Base-by-base conservation (phyloP, 1,140 invertebrate genomes). In the Lamellibrachia luymesi region DNA sequence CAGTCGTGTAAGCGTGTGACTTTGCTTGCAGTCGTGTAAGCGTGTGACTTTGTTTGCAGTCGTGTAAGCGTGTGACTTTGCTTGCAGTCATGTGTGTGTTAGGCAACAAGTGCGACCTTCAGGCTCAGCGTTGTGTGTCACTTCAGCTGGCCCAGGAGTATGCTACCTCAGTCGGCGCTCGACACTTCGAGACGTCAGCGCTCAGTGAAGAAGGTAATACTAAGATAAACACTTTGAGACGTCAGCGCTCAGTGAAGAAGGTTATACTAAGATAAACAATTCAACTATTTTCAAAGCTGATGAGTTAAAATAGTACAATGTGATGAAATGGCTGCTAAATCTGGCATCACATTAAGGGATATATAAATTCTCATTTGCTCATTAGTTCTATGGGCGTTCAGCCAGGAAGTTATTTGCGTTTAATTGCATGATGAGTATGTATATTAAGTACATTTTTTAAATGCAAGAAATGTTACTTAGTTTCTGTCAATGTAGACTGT, bases 151-250 rank as follows among this genome's bases (percentile, higher is more conserved):
- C 97, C 0, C 95, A 97, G 91, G 96, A 97, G 92, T 99, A 98
- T 96, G 98, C 98, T 2, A 97, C 97, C 38, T 97, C 97, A n/a
- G 98, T 99, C 51, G 98, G 97, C n/a, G 98, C 98, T 2, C 96
- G 97, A 0, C 98, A 98, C 96, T 97, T 97, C 94, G 98, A 99
- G 96, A 97, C 97, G 0, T 98, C 98, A 1, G 98, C 98, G 0
- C 95, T 98, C 25, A 97, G 97, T 95, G 97, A 98, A 95, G 97
- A 98, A 95, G 97, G 97, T 98, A 96, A 38, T 38, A 38, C 38
- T 38, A 38, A 38, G 38, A n/a, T n/a, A n/a, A n/a, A 0, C 98
- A 98, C 96, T 97, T 97, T 94, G 98, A 99, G 96, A 97, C 97
- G 0, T 98, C 98, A 1, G 98, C 98, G 0, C 95, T 98, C 25